A percentile compares a stretch with the other conserved stretches of the same genome.
Conservation (phyloP, 1,140 invertebrate species). For the Yoshiicerus persimilis region DNA sequence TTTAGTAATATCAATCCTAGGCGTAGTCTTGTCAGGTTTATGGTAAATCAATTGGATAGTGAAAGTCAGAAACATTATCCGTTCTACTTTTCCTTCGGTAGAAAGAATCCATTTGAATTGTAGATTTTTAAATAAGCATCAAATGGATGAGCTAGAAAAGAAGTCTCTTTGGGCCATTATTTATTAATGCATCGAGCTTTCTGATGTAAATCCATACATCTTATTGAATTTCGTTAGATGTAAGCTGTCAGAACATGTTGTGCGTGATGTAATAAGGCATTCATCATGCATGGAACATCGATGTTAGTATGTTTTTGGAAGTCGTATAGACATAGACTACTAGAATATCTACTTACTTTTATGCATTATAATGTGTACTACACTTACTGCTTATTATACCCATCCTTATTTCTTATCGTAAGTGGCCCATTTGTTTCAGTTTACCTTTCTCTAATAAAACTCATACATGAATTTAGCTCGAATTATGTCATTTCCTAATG, state of each 20-base stretch:
- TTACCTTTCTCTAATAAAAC: too few relatives aligned
- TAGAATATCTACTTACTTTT: too few relatives aligned
- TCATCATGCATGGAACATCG: background rate
- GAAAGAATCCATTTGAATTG: background rate
- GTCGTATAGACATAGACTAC: background rate
- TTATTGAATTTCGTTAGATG: background rate
- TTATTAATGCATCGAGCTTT: background rate
- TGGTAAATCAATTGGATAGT: background rate
- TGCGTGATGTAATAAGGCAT: background rate
- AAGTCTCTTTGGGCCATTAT: background rate
- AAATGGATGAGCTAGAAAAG: background rate
- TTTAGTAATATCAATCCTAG: too few relatives aligned
- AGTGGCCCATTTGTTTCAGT: too few relatives aligned
- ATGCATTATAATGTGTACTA: too few relatives aligned
- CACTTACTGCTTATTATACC: too few relatives aligned
- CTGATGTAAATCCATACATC: background rate
- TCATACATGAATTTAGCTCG: too few relatives aligned
- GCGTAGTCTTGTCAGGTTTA: background rate
- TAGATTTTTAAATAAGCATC: background rate
- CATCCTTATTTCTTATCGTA: too few relatives aligned
- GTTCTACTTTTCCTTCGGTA: background rate
- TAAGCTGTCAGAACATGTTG: background rate
- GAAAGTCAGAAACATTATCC: background rate
- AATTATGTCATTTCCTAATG: too few relatives aligned
- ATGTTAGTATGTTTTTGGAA: background rate